phyloP scores from a whole-genome alignment of 1,140 invertebrate genomes.

The Eubasilissa regina region DNA sequence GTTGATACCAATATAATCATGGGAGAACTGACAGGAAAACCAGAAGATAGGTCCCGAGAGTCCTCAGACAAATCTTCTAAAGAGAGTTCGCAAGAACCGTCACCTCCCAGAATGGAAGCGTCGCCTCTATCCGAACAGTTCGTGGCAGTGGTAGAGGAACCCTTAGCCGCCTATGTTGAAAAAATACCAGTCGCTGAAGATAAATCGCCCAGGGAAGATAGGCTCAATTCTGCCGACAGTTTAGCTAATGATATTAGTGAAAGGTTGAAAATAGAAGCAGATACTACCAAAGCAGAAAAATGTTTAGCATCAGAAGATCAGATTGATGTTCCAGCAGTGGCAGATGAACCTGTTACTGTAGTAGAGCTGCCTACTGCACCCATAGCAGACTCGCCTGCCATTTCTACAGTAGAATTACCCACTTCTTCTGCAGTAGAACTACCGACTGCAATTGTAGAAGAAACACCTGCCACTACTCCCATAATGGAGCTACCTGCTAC shows the following conservation, averaged over 20 bases:
- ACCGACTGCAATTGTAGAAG: too few species aligned
- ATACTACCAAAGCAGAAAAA: background rate
- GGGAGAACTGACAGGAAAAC: conserved; percentile 13
- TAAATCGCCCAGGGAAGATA: background rate
- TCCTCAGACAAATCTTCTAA: conserved; percentile 29
- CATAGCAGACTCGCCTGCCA: too few species aligned
- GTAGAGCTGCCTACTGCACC: too few species aligned
- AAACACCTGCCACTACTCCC: too few species aligned
- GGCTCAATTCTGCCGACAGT: background rate
- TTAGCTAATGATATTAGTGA: conserved; percentile 9
- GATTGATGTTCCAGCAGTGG: too few species aligned
- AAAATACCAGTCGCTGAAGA: background rate
- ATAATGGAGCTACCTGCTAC: too few species aligned
- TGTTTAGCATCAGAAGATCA: too few species aligned
- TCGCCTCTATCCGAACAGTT: background rate
- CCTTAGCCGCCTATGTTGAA: background rate
- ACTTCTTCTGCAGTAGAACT: too few species aligned
- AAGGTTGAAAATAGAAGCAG: conserved; percentile 2
- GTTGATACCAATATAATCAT: background rate
- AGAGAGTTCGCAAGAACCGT: conserved; percentile 25
- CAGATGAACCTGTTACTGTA: too few species aligned
- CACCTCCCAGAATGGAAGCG: background rate
- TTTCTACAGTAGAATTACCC: too few species aligned
- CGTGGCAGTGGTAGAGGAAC: too few species aligned
- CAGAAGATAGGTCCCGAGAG: conserved; percentile 4